Evolutionary conservation across 2,888 invertebrate species (phyloP).

Genomic region (Mythimna loreyi): DNA sequence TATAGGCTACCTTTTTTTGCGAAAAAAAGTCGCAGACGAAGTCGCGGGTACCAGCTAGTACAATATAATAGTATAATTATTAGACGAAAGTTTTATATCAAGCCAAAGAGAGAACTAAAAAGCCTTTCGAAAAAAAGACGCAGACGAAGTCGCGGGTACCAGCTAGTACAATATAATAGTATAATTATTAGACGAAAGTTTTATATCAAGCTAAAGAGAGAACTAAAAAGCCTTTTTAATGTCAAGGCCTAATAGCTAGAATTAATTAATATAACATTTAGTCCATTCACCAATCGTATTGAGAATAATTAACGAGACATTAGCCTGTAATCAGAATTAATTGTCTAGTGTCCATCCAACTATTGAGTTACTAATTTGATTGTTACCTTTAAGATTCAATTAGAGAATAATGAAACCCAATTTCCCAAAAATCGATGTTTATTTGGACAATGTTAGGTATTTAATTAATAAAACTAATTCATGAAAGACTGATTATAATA

Average conservation of each 20-base stretch:
- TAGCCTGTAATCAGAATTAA: constrained; percentile 54
- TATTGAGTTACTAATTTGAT: constrained; percentile 21
- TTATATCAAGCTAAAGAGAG: not conserved
- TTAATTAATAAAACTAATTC: no score
- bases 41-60: no score
- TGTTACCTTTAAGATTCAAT: constrained; percentile 34
- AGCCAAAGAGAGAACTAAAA: not conserved
- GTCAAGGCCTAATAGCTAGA: constrained; percentile 10
- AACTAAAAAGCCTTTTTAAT: constrained; percentile 1
- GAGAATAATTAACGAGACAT: constrained; percentile 51
- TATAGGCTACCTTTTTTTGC: no score
- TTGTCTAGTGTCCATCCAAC: constrained; percentile 40
- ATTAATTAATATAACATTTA: constrained; percentile 50
- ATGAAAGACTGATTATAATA: no score
- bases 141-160: no score
- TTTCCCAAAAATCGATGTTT: not conserved
- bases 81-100: not conserved
- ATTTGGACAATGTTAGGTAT: not conserved
- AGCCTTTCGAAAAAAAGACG: no score
- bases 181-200: not conserved
- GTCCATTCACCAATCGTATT: constrained; percentile 35
- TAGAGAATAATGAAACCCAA: not conserved
- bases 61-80: not conserved
- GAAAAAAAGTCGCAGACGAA: no score
- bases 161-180: not conserved